Conservation (phyloP, 1,140 invertebrate genomes). For the Olivierus martensii region DNA sequence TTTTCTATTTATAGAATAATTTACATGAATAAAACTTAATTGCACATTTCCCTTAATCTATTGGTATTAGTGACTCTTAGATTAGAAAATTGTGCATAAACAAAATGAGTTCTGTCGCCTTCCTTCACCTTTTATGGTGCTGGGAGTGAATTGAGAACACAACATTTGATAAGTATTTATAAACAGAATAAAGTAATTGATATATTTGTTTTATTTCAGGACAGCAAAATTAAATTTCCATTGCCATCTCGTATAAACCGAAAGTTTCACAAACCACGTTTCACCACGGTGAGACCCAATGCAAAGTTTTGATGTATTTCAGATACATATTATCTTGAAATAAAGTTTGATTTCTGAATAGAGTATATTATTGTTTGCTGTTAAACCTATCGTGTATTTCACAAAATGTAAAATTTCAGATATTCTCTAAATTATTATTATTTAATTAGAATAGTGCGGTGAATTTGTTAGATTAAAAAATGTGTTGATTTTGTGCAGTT, state of each 20-base stretch:
- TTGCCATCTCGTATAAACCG: slow-evolving; percentile 82
- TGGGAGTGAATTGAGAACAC: not conserved
- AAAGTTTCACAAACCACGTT: slow-evolving; percentile 45
- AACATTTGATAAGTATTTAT: not conserved
- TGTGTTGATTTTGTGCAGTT: too few species aligned
- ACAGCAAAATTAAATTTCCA: slow-evolving; percentile 90
- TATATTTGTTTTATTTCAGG: slow-evolving; percentile 26
- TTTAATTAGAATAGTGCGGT: too few species aligned
- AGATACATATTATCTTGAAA: too few species aligned
- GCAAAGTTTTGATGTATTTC: slow-evolving; percentile 35
- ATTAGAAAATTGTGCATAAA: not conserved
- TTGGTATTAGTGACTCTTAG: not conserved
- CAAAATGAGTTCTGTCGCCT: not conserved
- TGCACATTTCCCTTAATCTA: not conserved
- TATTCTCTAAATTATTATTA: too few species aligned
- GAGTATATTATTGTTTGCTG: too few species aligned
- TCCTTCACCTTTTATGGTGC: not conserved
- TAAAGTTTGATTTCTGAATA: too few species aligned
- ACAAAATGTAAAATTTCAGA: too few species aligned
- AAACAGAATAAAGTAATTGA: not conserved
- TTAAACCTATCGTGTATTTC: too few species aligned
- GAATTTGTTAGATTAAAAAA: too few species aligned
- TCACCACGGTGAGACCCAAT: slow-evolving; percentile 68
- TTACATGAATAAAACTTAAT: too few species aligned
- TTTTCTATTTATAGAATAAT: too few species aligned